A percentile compares a stretch with the other conserved stretches of the same genome.
Evolutionary conservation across 1,140 invertebrate genomes (phyloP).

Genomic region (Dreissena polymorpha): DNA sequence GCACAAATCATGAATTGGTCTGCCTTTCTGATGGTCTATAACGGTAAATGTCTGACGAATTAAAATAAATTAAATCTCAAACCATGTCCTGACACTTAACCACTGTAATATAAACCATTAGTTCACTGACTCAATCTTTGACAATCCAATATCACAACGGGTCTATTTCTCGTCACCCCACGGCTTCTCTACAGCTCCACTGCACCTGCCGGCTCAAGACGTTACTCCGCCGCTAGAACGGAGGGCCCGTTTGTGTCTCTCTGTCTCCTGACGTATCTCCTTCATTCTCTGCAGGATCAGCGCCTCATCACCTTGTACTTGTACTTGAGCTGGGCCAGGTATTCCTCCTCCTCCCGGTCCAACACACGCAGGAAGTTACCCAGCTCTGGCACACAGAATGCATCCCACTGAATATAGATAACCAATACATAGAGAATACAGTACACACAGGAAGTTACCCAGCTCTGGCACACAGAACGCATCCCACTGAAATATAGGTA

Average conservation of each 20-base stretch:
- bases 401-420: slow-evolving; percentile 82
- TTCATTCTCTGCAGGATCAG: slow-evolving; percentile 69
- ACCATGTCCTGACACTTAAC: too few relatives aligned
- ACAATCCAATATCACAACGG: too few relatives aligned
- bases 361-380: slow-evolving; percentile 83
- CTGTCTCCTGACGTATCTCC: slow-evolving; percentile 66
- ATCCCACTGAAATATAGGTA: slow-evolving; percentile 82
- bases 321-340: slow-evolving; percentile 81
- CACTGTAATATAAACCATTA: too few relatives aligned
- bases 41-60: too few relatives aligned
- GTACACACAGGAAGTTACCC: slow-evolving; percentile 83
- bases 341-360: slow-evolving; percentile 83
- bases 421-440: not conserved
- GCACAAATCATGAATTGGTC: too few relatives aligned
- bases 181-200: not conserved
- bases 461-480: slow-evolving; percentile 83
- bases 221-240: slow-evolving; percentile 14
- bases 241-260: slow-evolving; percentile 44
- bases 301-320: slow-evolving; percentile 80
- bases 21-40: too few relatives aligned
- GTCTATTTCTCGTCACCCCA: not conserved
- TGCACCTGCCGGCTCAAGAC: slow-evolving; percentile 18
- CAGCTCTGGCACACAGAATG: slow-evolving; percentile 83
- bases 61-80: too few relatives aligned
- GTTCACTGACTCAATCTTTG: too few relatives aligned